A percentile compares a stretch with the other conserved stretches of the same genome.
These are phyloP conservation scores for Molothrus aeneus DNA, from an alignment of 2,797 vertebrate genomes.

Conservation along the genomic window DNA sequence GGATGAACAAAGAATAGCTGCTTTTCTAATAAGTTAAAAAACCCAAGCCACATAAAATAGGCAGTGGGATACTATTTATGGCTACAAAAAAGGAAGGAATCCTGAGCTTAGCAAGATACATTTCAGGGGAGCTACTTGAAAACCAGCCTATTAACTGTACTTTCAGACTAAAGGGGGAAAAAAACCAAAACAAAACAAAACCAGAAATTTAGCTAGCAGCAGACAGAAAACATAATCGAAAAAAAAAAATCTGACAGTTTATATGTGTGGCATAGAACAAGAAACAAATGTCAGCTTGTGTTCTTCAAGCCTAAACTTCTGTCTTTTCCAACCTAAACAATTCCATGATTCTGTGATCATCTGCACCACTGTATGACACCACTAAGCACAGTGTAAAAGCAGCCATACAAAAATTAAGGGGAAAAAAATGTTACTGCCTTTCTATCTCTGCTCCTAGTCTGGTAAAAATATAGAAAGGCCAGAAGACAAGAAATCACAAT, in stretches of 20 bases:
- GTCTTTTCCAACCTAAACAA: background rate
- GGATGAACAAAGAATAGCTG: background rate
- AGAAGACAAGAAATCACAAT: background rate
- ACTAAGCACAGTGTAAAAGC: background rate
- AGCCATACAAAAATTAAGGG: background rate
- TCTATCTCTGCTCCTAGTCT: background rate
- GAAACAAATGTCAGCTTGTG: background rate
- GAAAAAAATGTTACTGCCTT: background rate
- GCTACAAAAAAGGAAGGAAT: background rate
- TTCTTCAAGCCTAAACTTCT: background rate
- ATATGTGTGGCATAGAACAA: background rate
- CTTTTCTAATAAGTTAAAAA: background rate
- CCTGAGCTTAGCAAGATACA: background rate
- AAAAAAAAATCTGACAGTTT: background rate
- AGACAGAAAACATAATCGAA: background rate
- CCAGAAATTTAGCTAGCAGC: background rate
- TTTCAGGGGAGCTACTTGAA: background rate
- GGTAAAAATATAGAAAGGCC: background rate
- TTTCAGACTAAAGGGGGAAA: background rate
- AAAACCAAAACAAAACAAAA: background rate
- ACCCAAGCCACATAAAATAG: background rate
- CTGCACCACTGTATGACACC: rapidly evolving
- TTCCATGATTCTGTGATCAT: background rate
- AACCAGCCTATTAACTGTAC: background rate
- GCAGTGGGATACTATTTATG: background rate